Percentiles rank a stretch among this genome's conserved stretches.
phyloP scores from a whole-genome alignment of 1,140 invertebrate species.

The Linepithema humile region DNA sequence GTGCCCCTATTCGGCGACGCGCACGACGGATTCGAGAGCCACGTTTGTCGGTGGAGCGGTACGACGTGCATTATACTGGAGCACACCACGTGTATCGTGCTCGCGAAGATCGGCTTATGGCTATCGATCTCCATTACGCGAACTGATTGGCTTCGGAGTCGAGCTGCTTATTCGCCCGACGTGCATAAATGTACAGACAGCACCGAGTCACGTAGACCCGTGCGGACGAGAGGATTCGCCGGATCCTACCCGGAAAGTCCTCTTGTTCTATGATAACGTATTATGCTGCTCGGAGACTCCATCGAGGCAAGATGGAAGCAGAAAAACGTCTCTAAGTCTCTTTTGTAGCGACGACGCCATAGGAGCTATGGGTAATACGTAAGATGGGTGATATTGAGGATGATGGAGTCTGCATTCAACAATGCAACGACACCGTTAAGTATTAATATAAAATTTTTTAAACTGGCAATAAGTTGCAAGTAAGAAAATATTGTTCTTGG shows the following conservation, averaged over 20 bases:
- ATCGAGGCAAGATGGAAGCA: conserved; percentile 1
- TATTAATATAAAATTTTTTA: conserved; percentile 2
- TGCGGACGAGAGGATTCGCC: conserved; percentile 50
- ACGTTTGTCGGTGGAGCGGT: conserved; percentile 19
- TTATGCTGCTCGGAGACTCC: conserved; percentile 54
- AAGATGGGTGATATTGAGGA: conserved; percentile 1
- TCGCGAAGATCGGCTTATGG: conserved; percentile 72
- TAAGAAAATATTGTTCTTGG: too few relatives aligned
- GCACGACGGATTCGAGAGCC: conserved; percentile 28
- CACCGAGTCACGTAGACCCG: conserved; percentile 26
- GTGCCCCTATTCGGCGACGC: conserved; percentile 34
- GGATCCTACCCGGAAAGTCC: conserved; percentile 53
- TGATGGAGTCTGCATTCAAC: conserved; percentile 36
- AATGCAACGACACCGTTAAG: not conserved
- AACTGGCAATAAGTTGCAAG: not conserved
- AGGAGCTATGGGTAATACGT: conserved; percentile 21
- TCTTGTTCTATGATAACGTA: conserved; percentile 67
- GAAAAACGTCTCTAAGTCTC: conserved; percentile 56
- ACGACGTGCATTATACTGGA: conserved; percentile 54
- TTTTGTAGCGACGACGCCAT: conserved; percentile 46
- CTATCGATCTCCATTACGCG: conserved; percentile 79
- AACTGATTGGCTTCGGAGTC: conserved; percentile 76
- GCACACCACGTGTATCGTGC: conserved; percentile 52
- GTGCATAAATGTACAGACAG: conserved; percentile 17
- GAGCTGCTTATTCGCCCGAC: conserved; percentile 68